A percentile compares a stretch with the other conserved stretches of the same genome.
These are phyloP conservation scores for Dendroctonus valens DNA, from an alignment of 1,140 invertebrate genomes.

Conservation along the genomic window DNA sequence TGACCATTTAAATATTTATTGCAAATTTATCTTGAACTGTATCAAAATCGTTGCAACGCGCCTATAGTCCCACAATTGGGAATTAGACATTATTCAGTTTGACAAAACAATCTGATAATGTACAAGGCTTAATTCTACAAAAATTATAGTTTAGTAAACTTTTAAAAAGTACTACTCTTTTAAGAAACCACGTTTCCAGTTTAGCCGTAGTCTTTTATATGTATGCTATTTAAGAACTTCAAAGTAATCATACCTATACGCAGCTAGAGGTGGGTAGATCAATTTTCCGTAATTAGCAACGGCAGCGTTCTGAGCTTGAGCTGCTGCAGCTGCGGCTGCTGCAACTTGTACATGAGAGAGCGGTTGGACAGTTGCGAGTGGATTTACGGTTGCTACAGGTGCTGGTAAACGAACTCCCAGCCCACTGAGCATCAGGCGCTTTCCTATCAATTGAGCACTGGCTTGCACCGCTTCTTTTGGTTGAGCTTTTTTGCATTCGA, in stretches of 20 bases:
- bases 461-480: constrained; percentile 85
- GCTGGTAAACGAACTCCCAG: constrained; percentile 64
- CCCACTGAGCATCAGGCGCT: constrained; percentile 68
- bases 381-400: constrained; percentile 58
- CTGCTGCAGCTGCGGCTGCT: constrained; percentile 55
- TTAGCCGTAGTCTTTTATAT: too few relatives aligned
- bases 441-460: constrained; percentile 67
- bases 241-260: constrained; percentile 55
- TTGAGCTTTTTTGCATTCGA: constrained; percentile 88
- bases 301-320: constrained; percentile 44
- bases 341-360: constrained; percentile 61
- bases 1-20: too few relatives aligned
- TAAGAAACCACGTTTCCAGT: too few relatives aligned
- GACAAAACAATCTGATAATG: too few relatives aligned
- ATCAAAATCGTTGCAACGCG: too few relatives aligned
- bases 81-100: too few relatives aligned
- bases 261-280: constrained; percentile 64
- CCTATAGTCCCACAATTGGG: too few relatives aligned
- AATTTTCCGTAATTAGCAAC: constrained; percentile 68
- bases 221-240: too few relatives aligned
- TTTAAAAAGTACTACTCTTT: too few relatives aligned
- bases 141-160: too few relatives aligned
- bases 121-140: too few relatives aligned
- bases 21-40: too few relatives aligned
- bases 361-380: constrained; percentile 59